Conservation (phyloP, 2,113 vertebrate species). For the Syngnathus scovelli region DNA sequence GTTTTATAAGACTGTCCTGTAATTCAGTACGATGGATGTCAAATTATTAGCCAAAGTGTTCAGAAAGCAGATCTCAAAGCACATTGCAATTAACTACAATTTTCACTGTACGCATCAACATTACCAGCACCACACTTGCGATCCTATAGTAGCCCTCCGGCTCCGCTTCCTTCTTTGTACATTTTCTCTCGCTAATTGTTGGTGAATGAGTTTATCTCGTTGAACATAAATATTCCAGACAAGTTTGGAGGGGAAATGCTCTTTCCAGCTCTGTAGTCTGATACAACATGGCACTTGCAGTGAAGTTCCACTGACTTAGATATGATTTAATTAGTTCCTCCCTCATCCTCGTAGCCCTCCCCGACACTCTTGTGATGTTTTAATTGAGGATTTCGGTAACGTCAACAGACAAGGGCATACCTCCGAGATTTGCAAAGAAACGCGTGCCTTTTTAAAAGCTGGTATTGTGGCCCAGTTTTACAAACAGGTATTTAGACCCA, state of each 20-base stretch:
- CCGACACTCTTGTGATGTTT: constrained; percentile 16
- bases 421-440: background rate
- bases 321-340: constrained; percentile 1
- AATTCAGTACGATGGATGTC: background rate
- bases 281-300: background rate
- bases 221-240: constrained; percentile 31
- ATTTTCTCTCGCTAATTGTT: constrained; percentile 9
- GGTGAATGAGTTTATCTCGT: constrained; percentile 1
- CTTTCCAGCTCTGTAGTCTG: background rate
- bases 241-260: constrained; percentile 6
- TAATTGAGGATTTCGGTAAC: background rate
- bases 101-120: background rate
- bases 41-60: background rate
- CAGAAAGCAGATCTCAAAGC: background rate
- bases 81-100: background rate
- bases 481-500: background rate
- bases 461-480: background rate
- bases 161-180: constrained; percentile 9
- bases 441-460: too few relatives aligned
- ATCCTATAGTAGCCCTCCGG: constrained; percentile 5
- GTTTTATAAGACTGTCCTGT: too few relatives aligned
- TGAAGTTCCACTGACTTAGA: constrained; percentile 3
- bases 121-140: background rate
- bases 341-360: background rate
- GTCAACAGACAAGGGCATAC: background rate